Percentiles rank a stretch among this genome's conserved stretches.
Conservation (phyloP, 2,888 invertebrate species). For the Sminthurides aquaticus region DNA sequence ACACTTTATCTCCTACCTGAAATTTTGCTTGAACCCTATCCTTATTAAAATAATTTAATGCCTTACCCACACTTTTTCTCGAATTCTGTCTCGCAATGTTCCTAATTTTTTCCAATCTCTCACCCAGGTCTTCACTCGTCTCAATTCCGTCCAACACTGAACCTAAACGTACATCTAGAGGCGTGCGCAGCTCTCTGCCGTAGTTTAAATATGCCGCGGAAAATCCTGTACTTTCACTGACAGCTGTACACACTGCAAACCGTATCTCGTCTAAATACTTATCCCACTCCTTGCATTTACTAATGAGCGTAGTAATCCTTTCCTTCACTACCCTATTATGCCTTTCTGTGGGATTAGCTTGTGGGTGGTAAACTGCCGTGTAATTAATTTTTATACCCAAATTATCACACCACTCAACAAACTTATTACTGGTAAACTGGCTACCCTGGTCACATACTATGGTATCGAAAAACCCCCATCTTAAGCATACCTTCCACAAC, state of each 20-base stretch:
- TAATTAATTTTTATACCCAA: conserved; percentile 18
- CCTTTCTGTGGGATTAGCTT: conserved; percentile 27
- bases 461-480: conserved; percentile 19
- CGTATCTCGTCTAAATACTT: conserved; percentile 17
- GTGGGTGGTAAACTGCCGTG: conserved; percentile 24
- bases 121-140: not conserved
- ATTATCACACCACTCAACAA: conserved; percentile 9
- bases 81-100: not conserved
- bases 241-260: conserved; percentile 24
- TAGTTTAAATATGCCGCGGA: conserved; percentile 27
- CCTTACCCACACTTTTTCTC: not conserved
- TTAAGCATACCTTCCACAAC: conserved; percentile 17
- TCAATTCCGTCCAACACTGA: not conserved
- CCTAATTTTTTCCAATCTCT: not conserved
- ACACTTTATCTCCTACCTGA: not conserved
- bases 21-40: not conserved
- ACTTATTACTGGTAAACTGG: conserved; percentile 19
- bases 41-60: conserved; percentile 12
- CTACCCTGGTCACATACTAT: conserved; percentile 23
- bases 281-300: conserved; percentile 25
- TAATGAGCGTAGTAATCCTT: conserved; percentile 17
- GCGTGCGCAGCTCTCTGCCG: conserved; percentile 26
- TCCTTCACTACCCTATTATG: conserved; percentile 22
- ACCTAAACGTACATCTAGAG: conserved; percentile 20
- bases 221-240: conserved; percentile 18